phyloP scores from a whole-genome alignment of 2,888 invertebrate genomes.

The Eledona agricola region DNA sequence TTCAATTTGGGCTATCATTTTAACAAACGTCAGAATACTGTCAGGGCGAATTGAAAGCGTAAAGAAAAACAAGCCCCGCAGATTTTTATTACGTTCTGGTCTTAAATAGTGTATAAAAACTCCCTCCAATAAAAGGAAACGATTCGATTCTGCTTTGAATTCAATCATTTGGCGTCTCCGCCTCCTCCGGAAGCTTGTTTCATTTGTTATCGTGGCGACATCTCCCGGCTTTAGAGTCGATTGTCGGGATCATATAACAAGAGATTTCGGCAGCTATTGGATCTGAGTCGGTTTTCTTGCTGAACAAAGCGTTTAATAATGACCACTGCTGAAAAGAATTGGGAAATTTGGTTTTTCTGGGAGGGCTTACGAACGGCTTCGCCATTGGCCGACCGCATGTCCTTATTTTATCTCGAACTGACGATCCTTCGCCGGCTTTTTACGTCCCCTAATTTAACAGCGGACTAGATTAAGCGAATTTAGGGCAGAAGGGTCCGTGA shows the following conservation, averaged over 20 bases:
- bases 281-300: constrained; percentile 58
- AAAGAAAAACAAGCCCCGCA: constrained; percentile 10
- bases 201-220: constrained; percentile 59
- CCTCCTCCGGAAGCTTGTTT: constrained; percentile 53
- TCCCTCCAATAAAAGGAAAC: constrained; percentile 44
- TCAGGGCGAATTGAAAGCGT: not conserved
- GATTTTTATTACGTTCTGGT: constrained; percentile 10
- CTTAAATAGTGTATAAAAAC: constrained; percentile 37
- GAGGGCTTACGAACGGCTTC: constrained; percentile 43
- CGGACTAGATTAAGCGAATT: constrained; percentile 50
- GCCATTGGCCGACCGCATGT: constrained; percentile 52
- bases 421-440: constrained; percentile 38
- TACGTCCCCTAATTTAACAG: constrained; percentile 53
- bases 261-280: constrained; percentile 59
- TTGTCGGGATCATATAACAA: constrained; percentile 58
- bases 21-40: constrained; percentile 12
- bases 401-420: constrained; percentile 44
- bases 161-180: constrained; percentile 55
- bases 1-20: constrained; percentile 22
- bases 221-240: constrained; percentile 53
- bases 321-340: constrained; percentile 54
- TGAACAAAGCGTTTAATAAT: constrained; percentile 63
- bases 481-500: constrained; percentile 43
- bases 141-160: constrained; percentile 54
- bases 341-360: constrained; percentile 52